Conservation (phyloP, 1,140 invertebrate species). For the Lanistes nyassanus region DNA sequence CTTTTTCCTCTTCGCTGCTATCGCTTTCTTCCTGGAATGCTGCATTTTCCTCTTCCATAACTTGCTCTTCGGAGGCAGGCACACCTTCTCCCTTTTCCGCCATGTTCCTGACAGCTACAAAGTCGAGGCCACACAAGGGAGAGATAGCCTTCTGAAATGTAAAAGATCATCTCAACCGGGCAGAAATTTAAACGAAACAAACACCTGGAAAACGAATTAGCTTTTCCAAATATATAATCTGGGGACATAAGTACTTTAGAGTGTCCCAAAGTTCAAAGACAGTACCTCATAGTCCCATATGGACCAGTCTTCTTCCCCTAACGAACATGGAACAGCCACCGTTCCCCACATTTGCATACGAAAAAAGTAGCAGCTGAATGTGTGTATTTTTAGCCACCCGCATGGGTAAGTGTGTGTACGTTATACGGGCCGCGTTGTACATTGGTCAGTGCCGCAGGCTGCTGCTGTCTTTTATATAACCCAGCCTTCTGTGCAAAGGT, state of each 20-base stretch:
- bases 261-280: background rate
- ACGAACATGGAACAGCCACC: slow-evolving; percentile 27
- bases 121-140: slow-evolving; percentile 15
- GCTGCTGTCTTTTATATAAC: slow-evolving; percentile 9
- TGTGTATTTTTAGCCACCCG: slow-evolving; percentile 21
- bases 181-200: background rate
- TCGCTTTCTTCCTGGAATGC: slow-evolving; percentile 19
- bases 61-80: slow-evolving; percentile 27
- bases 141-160: slow-evolving; percentile 20
- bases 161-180: background rate
- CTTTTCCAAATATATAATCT: background rate
- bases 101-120: slow-evolving; percentile 37
- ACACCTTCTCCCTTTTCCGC: slow-evolving; percentile 41
- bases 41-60: slow-evolving; percentile 24
- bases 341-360: slow-evolving; percentile 29
- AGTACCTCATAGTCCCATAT: slow-evolving; percentile 18
- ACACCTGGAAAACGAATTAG: background rate
- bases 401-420: slow-evolving; percentile 12
- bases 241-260: background rate
- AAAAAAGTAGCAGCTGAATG: slow-evolving; percentile 14
- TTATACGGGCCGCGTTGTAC: background rate
- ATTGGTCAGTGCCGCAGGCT: background rate
- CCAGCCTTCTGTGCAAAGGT: background rate
- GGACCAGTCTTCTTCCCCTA: slow-evolving; percentile 22
- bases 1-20: slow-evolving; percentile 25